These are phyloP conservation scores for Lasioglossum baleicum DNA, from an alignment of 1,140 invertebrate species.

Conservation along the genomic window DNA sequence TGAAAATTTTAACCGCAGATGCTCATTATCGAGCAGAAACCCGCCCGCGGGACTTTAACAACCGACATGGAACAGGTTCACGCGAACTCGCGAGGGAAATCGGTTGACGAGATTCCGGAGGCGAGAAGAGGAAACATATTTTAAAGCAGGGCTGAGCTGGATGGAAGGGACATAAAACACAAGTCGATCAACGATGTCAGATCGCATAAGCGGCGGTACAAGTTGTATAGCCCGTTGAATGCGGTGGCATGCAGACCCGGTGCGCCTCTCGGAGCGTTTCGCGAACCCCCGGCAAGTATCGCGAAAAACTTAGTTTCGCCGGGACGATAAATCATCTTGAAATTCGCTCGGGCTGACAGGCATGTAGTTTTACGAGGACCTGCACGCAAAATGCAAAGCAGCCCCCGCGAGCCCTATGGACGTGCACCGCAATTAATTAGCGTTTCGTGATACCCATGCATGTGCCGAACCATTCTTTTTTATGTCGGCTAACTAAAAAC, in stretches of 20 bases:
- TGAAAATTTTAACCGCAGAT: neutral
- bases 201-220: slow-evolving; percentile 28
- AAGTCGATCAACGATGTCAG: slow-evolving; percentile 51
- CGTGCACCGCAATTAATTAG: slow-evolving; percentile 78
- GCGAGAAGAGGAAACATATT: slow-evolving; percentile 39
- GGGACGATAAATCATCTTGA: slow-evolving; percentile 77
- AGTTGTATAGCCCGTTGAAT: slow-evolving; percentile 33
- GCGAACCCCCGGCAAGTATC: slow-evolving; percentile 62
- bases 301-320: slow-evolving; percentile 76
- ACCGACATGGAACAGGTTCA: slow-evolving; percentile 1
- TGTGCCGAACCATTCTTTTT: slow-evolving; percentile 69
- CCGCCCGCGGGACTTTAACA: slow-evolving; percentile 12
- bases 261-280: slow-evolving; percentile 33
- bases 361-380: slow-evolving; percentile 76
- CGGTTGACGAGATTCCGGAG: slow-evolving; percentile 26
- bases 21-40: slow-evolving; percentile 45
- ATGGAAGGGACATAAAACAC: slow-evolving; percentile 46
- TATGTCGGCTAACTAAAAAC: slow-evolving; percentile 62
- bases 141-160: slow-evolving; percentile 22
- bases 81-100: slow-evolving; percentile 20
- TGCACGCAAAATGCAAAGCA: slow-evolving; percentile 78
- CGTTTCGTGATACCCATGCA: slow-evolving; percentile 77
- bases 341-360: slow-evolving; percentile 75
- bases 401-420: slow-evolving; percentile 51
- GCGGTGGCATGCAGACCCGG: slow-evolving; percentile 55